phyloP scores from a whole-genome alignment of 2,113 vertebrate genomes.

The Lontra canadensis region DNA sequence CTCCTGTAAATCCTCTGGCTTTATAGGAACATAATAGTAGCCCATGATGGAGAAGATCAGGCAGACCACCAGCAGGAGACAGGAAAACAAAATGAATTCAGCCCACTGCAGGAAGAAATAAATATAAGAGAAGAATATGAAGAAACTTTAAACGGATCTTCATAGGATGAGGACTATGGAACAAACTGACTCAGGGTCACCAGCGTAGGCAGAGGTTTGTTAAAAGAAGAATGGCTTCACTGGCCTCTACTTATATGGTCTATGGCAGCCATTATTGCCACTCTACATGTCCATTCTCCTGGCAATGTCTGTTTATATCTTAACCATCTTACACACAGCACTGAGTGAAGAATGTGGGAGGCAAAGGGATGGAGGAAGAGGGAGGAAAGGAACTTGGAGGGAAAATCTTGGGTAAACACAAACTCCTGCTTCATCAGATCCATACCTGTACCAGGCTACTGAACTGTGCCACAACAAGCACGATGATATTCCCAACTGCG shows the following conservation, averaged over 20 bases:
- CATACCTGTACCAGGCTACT: slow-evolving; percentile 95
- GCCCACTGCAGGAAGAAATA: slow-evolving; percentile 90
- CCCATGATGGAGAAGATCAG: slow-evolving; percentile 97
- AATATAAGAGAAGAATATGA: slow-evolving; percentile 42
- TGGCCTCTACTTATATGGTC: neutral
- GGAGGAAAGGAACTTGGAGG: neutral
- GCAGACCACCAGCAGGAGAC: slow-evolving; percentile 91
- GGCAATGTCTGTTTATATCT: neutral
- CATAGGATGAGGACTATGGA: neutral
- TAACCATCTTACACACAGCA: neutral
- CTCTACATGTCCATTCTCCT: neutral
- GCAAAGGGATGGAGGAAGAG: neutral
- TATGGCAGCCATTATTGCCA: neutral
- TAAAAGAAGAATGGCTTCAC: neutral
- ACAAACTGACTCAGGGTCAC: neutral
- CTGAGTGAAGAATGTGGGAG: neutral
- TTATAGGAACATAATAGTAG: slow-evolving; percentile 92
- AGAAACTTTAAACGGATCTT: neutral
- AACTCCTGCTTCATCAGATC: neutral
- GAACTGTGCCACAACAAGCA: slow-evolving; percentile 94
- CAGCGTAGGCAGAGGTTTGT: neutral
- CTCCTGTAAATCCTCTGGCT: slow-evolving; percentile 84
- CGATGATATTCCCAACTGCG: slow-evolving; percentile 95
- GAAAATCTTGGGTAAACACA: neutral
- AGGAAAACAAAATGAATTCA: slow-evolving; percentile 95